These are phyloP conservation scores for Temnothorax ravouxi DNA, from an alignment of 2,888 invertebrate genomes.

Conservation along the genomic window DNA sequence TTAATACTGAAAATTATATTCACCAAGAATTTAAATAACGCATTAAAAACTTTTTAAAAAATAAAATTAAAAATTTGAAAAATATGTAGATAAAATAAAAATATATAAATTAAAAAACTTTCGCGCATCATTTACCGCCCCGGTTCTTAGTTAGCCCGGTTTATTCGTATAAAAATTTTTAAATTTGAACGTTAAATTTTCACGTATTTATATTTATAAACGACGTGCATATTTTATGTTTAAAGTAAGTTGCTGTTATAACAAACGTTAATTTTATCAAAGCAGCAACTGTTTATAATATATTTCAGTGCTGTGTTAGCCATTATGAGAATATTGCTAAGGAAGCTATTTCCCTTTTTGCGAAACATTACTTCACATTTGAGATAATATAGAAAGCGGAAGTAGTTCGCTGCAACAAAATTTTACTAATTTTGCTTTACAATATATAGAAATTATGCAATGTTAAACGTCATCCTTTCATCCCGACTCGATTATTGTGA, in stretches of 20 bases:
- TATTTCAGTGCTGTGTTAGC: conserved; percentile 23
- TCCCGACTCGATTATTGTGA: neutral
- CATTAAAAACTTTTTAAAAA: conserved; percentile 1
- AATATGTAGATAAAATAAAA: no score
- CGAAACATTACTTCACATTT: conserved; percentile 37
- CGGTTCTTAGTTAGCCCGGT: no score
- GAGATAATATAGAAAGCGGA: conserved; percentile 15
- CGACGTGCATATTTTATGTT: neutral
- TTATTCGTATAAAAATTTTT: neutral
- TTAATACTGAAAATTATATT: conserved; percentile 40
- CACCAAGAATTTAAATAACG: neutral
- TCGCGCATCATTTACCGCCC: no score
- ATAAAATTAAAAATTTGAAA: neutral
- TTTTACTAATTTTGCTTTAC: conserved; percentile 19
- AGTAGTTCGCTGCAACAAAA: neutral
- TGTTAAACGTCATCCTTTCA: neutral
- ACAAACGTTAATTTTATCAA: neutral
- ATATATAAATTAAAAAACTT: no score
- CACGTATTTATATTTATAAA: neutral
- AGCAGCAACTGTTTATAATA: neutral
- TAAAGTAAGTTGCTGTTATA: conserved; percentile 10
- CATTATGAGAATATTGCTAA: conserved; percentile 41
- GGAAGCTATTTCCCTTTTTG: conserved; percentile 18
- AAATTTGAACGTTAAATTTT: neutral
- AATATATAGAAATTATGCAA: conserved; percentile 27